These are phyloP conservation scores for Palloptera scutellata DNA, from an alignment of 2,888 invertebrate species.

Conservation along the genomic window DNA sequence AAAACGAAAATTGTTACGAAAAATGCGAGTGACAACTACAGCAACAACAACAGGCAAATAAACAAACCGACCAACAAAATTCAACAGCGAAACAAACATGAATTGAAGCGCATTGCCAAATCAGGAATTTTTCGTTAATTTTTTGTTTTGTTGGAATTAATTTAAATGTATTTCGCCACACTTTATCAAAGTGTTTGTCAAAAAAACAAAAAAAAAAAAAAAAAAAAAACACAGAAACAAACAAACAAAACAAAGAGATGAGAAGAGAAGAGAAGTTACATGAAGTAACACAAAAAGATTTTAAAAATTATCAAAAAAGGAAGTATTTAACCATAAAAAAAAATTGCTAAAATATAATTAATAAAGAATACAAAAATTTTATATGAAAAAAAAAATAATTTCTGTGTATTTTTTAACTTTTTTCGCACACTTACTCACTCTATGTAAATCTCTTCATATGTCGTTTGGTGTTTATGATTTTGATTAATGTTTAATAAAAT, in stretches of 20 bases:
- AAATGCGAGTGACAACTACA: slow-evolving; percentile 5
- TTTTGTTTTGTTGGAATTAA: slow-evolving; percentile 41
- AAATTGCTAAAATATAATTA: too few species aligned
- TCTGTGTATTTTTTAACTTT: too few species aligned
- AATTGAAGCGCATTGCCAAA: slow-evolving; percentile 53
- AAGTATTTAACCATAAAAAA: too few species aligned
- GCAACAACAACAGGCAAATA: slow-evolving; percentile 1
- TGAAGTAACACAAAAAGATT: too few species aligned
- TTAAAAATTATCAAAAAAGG: too few species aligned
- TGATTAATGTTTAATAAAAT: slow-evolving; percentile 53
- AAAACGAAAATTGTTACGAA: not conserved
- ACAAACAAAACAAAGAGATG: slow-evolving; percentile 32
- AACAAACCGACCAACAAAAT: not conserved
- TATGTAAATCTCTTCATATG: too few species aligned
- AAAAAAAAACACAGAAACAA: not conserved
- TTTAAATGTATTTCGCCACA: slow-evolving; percentile 45
- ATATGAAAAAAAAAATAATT: too few species aligned
- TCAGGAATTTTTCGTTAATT: slow-evolving; percentile 40
- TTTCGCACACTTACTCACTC: too few species aligned
- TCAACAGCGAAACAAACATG: slow-evolving; percentile 32
- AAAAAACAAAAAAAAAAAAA: not conserved
- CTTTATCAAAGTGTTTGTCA: slow-evolving; percentile 30
- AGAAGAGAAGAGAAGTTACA: too few species aligned
- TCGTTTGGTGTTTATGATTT: slow-evolving; percentile 46
- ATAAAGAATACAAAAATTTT: too few species aligned